Evolutionary conservation across 2,888 invertebrate species (phyloP), one percentile per base, ranked within the genome.

Genomic region (Drosophila pseudotakahashii): DNA sequence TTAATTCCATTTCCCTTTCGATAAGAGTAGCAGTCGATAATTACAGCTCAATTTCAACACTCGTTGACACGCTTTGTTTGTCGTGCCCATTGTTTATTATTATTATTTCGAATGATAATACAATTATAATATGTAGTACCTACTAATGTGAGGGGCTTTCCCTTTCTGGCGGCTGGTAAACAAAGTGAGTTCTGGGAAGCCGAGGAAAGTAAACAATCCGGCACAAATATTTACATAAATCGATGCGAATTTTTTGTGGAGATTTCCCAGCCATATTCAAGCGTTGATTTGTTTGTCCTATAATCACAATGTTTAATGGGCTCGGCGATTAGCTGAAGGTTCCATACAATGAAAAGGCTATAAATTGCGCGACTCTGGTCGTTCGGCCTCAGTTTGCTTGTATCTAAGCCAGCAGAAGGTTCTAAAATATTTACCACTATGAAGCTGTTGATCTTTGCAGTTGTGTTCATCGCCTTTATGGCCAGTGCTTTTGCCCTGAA

Each of bases 221-320:
- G 16, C 36, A 30, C 34, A 64, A 73, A 67, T 73, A 73, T 73
- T 73, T 73, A 73, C 73, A 60, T 36, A 47, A 47, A 67, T 39
- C 44, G 34, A 19, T 26, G 42, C 16, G 36, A 36, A 19, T 16
- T 73, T 47, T 47, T 52, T 48, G 67, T 57, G 57, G 48, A 71
- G 63, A 62, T 72, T 72, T 66, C 72, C 66, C 66, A 55, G 32
- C 19, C 14, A 19, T n/a, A n/a, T n/a, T 51, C 14, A 19, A 19
- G 19, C 44, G 13, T 30, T 39, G 16, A 26, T 71, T 61, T 59
- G 32, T 39, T 70, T 61, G 26, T 32, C 23, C 36, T 54, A 41
- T 10, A 10, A 14, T 32, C 11, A 16, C 44, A 30, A 42, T 36
- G 50, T 53, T 32, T 41, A 53, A 61, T 30, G 13, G n/a, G 39